Conservation (phyloP, 2,888 invertebrate genomes). For the Geophilus truncorum region DNA sequence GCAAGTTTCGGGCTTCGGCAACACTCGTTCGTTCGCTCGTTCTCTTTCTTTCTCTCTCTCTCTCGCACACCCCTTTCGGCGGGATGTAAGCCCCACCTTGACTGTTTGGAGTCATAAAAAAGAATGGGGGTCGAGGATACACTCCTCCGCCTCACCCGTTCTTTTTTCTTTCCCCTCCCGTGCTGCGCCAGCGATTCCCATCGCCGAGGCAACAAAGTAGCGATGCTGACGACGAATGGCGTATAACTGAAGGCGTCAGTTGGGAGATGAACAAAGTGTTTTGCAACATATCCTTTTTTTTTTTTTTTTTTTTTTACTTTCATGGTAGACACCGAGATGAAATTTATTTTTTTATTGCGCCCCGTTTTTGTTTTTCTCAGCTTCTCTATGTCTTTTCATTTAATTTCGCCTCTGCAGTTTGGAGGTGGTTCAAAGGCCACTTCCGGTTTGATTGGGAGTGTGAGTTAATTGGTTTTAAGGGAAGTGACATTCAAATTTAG, state of each 20-base stretch:
- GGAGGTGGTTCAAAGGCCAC: too few species aligned
- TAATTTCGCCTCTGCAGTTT: background rate
- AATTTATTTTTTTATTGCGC: constrained; percentile 6
- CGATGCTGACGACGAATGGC: too few species aligned
- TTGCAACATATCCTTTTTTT: background rate
- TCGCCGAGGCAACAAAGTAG: background rate
- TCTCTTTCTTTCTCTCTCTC: background rate
- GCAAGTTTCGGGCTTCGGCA: background rate
- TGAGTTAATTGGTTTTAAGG: too few species aligned
- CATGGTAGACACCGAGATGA: background rate
- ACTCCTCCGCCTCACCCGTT: background rate
- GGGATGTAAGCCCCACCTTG: constrained; percentile 5
- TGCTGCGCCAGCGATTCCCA: constrained; percentile 19
- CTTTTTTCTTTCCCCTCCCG: background rate
- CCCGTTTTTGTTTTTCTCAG: too few species aligned
- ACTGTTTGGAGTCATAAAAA: background rate
- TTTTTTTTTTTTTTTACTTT: background rate
- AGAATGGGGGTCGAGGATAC: background rate
- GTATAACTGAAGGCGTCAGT: background rate
- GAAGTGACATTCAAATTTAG: too few species aligned
- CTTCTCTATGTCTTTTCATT: too few species aligned
- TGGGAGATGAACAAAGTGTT: constrained; percentile 25
- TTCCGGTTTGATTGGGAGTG: too few species aligned
- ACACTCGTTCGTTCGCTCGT: too few species aligned
- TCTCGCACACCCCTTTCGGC: background rate